Evolutionary conservation across 2,888 invertebrate species (phyloP).

Genomic region (Aplocera efformata): DNA sequence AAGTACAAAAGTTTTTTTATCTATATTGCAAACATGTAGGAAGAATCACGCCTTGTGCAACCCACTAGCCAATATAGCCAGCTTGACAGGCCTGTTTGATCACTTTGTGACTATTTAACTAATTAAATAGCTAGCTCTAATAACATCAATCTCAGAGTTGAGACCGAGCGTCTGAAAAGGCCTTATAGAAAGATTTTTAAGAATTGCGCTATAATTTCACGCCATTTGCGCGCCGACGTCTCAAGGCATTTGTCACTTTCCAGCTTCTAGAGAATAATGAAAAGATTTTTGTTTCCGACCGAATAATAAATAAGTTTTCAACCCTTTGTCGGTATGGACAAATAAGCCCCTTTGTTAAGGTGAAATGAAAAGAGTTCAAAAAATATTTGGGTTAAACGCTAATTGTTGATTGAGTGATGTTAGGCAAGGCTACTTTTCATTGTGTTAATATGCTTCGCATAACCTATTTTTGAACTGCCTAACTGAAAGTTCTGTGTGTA

Average conservation of each 20-base stretch:
- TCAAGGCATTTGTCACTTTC: conserved; percentile 14
- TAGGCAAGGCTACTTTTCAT: no score
- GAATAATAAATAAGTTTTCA: conserved; percentile 34
- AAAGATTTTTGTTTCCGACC: conserved; percentile 20
- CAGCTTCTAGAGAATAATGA: conserved; percentile 12
- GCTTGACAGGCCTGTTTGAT: no score
- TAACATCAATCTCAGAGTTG: neutral
- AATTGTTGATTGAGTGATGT: neutral
- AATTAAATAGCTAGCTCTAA: no score
- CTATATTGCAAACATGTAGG: no score
- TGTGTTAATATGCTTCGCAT: no score
- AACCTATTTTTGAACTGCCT: no score
- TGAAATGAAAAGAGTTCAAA: conserved; percentile 42
- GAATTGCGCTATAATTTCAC: conserved; percentile 47
- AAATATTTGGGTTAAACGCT: conserved; percentile 29
- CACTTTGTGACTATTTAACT: no score
- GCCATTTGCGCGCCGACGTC: conserved; percentile 20
- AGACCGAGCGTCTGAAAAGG: conserved; percentile 1
- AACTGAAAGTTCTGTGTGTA: no score
- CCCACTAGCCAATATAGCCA: no score
- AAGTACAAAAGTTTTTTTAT: no score
- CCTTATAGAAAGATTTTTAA: conserved; percentile 23
- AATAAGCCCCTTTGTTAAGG: conserved; percentile 52
- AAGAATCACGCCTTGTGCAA: no score
- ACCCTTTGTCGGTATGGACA: conserved; percentile 39